Base-by-base conservation (phyloP, 1,140 invertebrate genomes). In the Papilio helenus region DNA sequence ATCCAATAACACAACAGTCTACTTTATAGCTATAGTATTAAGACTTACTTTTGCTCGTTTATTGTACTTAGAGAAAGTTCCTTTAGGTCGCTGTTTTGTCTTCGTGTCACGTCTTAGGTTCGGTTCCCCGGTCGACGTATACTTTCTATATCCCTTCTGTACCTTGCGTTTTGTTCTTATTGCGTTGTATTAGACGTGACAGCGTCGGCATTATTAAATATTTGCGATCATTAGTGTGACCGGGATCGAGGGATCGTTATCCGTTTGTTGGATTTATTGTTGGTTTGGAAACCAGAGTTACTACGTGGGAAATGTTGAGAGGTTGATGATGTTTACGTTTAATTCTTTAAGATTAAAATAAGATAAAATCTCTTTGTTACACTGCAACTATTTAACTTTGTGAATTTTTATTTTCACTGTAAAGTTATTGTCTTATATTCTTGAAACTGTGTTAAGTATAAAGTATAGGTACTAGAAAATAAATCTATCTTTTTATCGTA, bases 101-200 rank as follows among this genome's bases (percentile, higher is more conserved):
- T 90, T 86, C 89, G 61, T 49, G 72, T 90, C 89, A 90, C 89
- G 89, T 90, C 46, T 44, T 73, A 79, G 81, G 83, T 87, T 85
- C 84, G 83, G 84, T 80, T 87, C 88, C 55, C 34, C 76, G 76
- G 42, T 79, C 83, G 83, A 82, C 83, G 83, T 86, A 84, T 86
- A 82, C 82, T 84, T 83, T 84, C 86, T 86, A 74, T 87, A 83
- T 83, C 81, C 79, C 78, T 83, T 83, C 61, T 29, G 84, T 89
- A 88, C 87, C 87, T 88, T 85, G 83, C 83, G 86, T 89, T 87
- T 85, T 84, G 87, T 88, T 83, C 88, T 87, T 89, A 87, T 89
- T 88, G 84, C 81, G 68, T 76, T 73, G 86, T 82, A 83, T 87
- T 87, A 82, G 86, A 85, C 83, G 80, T 88, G 84, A 85, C 83